Conservation (phyloP, 2,113 vertebrate species). For the Lophius piscatorius region DNA sequence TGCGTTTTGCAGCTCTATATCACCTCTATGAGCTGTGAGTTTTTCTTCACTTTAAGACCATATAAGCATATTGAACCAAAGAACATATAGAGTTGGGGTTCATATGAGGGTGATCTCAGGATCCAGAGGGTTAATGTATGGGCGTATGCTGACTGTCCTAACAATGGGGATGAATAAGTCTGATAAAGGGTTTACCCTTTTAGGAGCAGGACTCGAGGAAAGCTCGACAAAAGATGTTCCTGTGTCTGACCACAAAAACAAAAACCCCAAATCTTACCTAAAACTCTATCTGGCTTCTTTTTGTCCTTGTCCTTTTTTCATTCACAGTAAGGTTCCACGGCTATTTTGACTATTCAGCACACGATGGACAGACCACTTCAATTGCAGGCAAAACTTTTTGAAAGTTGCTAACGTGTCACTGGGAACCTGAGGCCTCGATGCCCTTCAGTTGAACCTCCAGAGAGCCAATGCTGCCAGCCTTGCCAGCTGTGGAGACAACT, state of each 20-base stretch:
- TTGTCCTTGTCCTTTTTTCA: neutral
- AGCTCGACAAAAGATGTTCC: neutral
- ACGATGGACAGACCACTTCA: neutral
- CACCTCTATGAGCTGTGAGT: no score
- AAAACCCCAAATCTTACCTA: no score
- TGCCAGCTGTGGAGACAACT: constrained; percentile 90
- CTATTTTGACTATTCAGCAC: neutral
- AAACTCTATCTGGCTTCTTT: neutral
- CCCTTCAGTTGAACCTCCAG: constrained; percentile 65
- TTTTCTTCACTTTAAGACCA: no score
- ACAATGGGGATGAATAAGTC: neutral
- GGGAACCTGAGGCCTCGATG: constrained; percentile 44
- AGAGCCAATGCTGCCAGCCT: constrained; percentile 80
- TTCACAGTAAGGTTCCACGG: neutral
- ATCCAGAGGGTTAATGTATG: neutral
- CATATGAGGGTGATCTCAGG: neutral
- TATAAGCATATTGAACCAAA: no score
- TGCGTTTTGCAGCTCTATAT: no score
- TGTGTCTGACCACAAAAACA: no score
- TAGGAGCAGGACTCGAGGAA: neutral
- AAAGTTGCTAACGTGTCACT: constrained; percentile 16
- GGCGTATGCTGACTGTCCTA: neutral
- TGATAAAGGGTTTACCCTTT: neutral
- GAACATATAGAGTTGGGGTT: no score
- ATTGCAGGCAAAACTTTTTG: constrained; percentile 2